Evolutionary conservation across 2,797 vertebrate species (phyloP).

Genomic region (Tiaroga cobitis): DNA sequence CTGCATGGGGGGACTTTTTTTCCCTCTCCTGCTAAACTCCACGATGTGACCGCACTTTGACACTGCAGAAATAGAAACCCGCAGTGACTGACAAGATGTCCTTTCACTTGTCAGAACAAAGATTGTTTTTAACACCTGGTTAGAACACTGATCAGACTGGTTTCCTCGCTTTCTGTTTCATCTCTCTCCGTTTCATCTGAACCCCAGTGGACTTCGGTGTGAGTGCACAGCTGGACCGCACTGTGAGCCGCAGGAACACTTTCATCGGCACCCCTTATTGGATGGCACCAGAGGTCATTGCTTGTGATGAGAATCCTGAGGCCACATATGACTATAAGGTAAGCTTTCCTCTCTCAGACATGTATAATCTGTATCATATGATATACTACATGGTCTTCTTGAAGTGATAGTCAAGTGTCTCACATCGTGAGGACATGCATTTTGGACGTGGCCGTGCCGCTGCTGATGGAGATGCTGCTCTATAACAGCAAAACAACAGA

Average conservation of each 20-base stretch:
- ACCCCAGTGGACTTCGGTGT: constrained; percentile 92
- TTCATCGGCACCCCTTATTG: constrained; percentile 98
- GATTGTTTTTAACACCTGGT: constrained; percentile 6
- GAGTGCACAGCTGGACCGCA: constrained; percentile 91
- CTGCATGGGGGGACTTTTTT: not conserved
- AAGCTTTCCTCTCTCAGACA: constrained; percentile 29
- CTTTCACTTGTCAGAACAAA: not conserved
- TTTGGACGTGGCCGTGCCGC: too few species aligned
- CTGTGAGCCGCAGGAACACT: constrained; percentile 91
- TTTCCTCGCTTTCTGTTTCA: not conserved
- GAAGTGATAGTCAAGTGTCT: not conserved
- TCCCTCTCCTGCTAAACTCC: not conserved
- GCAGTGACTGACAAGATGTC: not conserved
- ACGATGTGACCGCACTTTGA: not conserved
- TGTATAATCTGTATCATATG: not conserved
- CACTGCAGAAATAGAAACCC: not conserved
- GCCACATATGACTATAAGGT: constrained; percentile 97
- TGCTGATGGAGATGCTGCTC: not conserved
- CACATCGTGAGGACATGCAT: not conserved
- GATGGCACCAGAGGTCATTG: constrained; percentile 99
- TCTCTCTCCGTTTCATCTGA: not conserved
- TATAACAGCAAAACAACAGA: not conserved
- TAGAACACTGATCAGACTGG: not conserved
- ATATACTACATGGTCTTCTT: not conserved
- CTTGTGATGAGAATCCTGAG: constrained; percentile 92